Conservation (phyloP, 1,140 invertebrate species). For the Penaeus vannamei region DNA sequence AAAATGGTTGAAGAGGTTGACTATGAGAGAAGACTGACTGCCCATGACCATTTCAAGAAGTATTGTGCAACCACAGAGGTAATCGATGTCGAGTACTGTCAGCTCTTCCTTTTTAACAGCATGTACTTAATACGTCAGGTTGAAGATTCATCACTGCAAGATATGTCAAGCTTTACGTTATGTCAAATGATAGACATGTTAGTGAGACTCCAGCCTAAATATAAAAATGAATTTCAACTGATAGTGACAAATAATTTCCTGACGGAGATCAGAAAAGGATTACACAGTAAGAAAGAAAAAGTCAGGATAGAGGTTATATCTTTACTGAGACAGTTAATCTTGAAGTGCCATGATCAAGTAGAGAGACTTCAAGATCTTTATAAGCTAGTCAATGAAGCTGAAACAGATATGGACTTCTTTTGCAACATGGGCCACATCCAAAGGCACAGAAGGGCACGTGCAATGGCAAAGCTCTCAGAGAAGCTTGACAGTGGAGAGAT, state of each 20-base stretch:
- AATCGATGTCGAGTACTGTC: slow-evolving; percentile 55
- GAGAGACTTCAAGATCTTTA: slow-evolving; percentile 83
- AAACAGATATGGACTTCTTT: slow-evolving; percentile 93
- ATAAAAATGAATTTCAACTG: slow-evolving; percentile 73
- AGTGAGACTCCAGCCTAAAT: slow-evolving; percentile 69
- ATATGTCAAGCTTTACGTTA: slow-evolving; percentile 83
- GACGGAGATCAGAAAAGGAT: slow-evolving; percentile 78
- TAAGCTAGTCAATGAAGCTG: slow-evolving; percentile 79
- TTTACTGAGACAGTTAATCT: slow-evolving; percentile 81
- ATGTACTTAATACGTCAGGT: slow-evolving; percentile 72
- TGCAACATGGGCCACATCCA: slow-evolving; percentile 92
- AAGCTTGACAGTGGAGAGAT: slow-evolving; percentile 75
- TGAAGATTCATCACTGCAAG: slow-evolving; percentile 86
- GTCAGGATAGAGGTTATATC: slow-evolving; percentile 83
- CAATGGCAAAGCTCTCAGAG: slow-evolving; percentile 67
- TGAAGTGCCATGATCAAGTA: slow-evolving; percentile 72
- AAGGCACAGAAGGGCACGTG: slow-evolving; percentile 81
- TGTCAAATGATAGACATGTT: slow-evolving; percentile 78
- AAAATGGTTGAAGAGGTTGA: slow-evolving; percentile 93
- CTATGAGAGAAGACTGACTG: slow-evolving; percentile 83
- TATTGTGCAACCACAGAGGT: slow-evolving; percentile 41
- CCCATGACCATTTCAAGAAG: slow-evolving; percentile 79
- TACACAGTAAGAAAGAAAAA: slow-evolving; percentile 79
- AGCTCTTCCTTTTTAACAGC: slow-evolving; percentile 55
- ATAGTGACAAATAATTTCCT: slow-evolving; percentile 83